phyloP scores from a whole-genome alignment of 1,140 invertebrate genomes.

The Trichonephila clavipes region DNA sequence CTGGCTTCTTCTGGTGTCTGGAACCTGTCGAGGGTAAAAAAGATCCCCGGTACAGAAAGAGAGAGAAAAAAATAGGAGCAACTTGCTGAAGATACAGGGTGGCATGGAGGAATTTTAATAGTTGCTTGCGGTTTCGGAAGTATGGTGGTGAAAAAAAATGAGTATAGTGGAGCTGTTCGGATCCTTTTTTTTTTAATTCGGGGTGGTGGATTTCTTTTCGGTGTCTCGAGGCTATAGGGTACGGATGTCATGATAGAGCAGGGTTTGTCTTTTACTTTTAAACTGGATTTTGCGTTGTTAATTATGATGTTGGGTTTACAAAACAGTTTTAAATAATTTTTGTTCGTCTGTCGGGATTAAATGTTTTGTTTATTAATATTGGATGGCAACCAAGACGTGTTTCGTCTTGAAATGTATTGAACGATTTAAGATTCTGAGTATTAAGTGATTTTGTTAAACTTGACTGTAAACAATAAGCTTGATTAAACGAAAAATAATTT shows the following conservation, averaged over 20 bases:
- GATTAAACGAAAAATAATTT: no score
- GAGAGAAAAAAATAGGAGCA: conserved; percentile 11
- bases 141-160: background rate
- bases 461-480: no score
- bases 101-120: conserved; percentile 50
- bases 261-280: conserved; percentile 5
- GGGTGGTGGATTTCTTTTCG: background rate
- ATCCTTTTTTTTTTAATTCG: background rate
- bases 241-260: background rate
- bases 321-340: no score
- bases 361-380: no score
- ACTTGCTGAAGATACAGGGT: background rate
- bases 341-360: no score
- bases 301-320: background rate
- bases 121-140: conserved; percentile 9
- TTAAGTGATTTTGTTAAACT: no score
- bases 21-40: conserved; percentile 33
- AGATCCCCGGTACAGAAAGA: background rate
- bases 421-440: no score
- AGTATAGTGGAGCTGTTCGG: background rate
- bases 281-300: background rate
- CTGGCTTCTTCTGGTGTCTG: background rate
- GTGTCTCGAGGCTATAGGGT: conserved; percentile 31
- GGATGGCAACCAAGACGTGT: no score
- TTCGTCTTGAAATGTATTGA: no score